Percentiles rank a stretch among this genome's conserved stretches.
Evolutionary conservation across 2,797 vertebrate species (phyloP).

Genomic region (Parauchenoglanis ngamensis): DNA sequence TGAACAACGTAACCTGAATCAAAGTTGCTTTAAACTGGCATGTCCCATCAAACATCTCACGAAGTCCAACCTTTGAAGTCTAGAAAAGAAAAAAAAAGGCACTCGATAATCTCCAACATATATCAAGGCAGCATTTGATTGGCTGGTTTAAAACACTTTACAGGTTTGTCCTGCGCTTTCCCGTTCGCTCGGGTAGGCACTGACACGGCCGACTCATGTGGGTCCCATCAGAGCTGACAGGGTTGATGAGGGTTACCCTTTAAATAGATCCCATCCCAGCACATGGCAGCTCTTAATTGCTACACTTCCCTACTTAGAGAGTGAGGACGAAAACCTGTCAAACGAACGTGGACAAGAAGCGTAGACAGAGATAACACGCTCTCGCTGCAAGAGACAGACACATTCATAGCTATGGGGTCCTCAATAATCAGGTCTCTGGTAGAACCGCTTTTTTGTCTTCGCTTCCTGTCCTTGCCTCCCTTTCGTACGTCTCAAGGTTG

Average conservation of each 20-base stretch:
- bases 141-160: not conserved
- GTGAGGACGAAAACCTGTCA: not conserved
- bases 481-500: not conserved
- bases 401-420: not conserved
- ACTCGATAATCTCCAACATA: slow-evolving; percentile 12
- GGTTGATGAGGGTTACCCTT: slow-evolving; percentile 30
- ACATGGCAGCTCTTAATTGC: slow-evolving; percentile 30
- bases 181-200: not conserved
- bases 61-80: slow-evolving; percentile 29
- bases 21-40: slow-evolving; percentile 17
- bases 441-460: not conserved
- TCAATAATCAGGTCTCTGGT: not conserved
- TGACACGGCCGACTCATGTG: slow-evolving; percentile 2
- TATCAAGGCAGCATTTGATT: slow-evolving; percentile 25
- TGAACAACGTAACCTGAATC: not conserved
- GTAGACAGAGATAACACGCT: not conserved
- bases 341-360: not conserved
- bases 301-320: slow-evolving; percentile 7
- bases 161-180: not conserved
- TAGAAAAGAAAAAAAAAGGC: slow-evolving; percentile 13
- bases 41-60: slow-evolving; percentile 26
- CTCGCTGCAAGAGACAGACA: not conserved
- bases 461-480: not conserved
- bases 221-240: slow-evolving; percentile 1
- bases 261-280: slow-evolving; percentile 21